Evolutionary conservation across 2,888 invertebrate genomes (phyloP), one percentile per base, ranked within the genome.

Genomic region (Mythimna pallens): DNA sequence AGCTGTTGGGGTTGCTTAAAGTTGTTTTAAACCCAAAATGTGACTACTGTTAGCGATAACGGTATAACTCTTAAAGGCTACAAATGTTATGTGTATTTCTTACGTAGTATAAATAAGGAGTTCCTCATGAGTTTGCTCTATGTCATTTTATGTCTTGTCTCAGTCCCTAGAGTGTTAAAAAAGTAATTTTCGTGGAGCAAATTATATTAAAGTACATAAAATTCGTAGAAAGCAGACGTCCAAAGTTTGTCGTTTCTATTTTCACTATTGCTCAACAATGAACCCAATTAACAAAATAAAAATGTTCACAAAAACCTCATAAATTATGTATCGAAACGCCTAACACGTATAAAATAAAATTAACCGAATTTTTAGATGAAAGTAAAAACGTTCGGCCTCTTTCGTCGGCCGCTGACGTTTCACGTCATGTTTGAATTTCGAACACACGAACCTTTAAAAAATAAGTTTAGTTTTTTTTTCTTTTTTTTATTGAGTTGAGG

Each of bases 361-460:
- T 75, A 70, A 65, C 67, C 25, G 5, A 78, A 70, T 65, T 73
- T 83, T 85, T 83, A 85, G 89, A 90, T 78, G 91, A 93, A 93
- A 94, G 93, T 93, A 92, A 93, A 93, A 92, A 84, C 84, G 87
- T 88, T 88, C 86, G 86, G 91, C 91, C 90, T 92, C 92, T 92
- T 93, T 93, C 89, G 86, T 87, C 88, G 89, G 87, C 92, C 92
- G 93, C 93, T 94, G 94, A 94, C 94, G 91, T 93, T 93, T 83
- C 90, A 92, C 92, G 92, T 94, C 95, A 94, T 89, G 93, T 94
- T 95, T 91, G 89, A 94, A 95, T 94, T 93, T 93, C 91, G 93
- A 94, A 94, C 93, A 92, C 89, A 90, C 90, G 89, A 88, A 89
- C 78, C 81, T 90, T 87, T 30, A 61, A 92, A 90, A 92, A 90